These are phyloP conservation scores for Flexamia atlantica DNA, from an alignment of 2,888 invertebrate genomes.

Conservation along the genomic window DNA sequence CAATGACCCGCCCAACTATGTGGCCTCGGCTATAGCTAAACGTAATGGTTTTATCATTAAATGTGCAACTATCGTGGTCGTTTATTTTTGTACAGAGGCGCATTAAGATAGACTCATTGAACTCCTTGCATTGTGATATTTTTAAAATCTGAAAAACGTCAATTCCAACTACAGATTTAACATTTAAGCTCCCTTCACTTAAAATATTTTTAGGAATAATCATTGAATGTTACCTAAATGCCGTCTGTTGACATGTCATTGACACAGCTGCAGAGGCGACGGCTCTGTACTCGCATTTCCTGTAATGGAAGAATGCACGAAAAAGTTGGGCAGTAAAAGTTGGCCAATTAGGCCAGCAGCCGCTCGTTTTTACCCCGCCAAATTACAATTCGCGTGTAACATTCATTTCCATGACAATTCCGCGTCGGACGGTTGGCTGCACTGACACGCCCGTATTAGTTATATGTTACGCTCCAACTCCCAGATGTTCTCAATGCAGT, in stretches of 20 bases:
- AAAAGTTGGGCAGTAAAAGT: slow-evolving; percentile 17
- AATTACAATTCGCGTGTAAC: slow-evolving; percentile 39
- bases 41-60: too few species aligned
- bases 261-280: neutral
- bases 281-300: neutral
- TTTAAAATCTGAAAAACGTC: too few species aligned
- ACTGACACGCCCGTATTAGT: slow-evolving; percentile 47
- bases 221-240: too few species aligned
- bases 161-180: too few species aligned
- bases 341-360: slow-evolving; percentile 31
- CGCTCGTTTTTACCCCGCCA: slow-evolving; percentile 34
- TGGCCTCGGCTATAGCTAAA: too few species aligned
- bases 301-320: neutral
- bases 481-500: slow-evolving; percentile 2
- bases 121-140: too few species aligned
- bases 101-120: too few species aligned
- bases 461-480: slow-evolving; percentile 34
- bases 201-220: too few species aligned
- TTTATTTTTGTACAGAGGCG: too few species aligned
- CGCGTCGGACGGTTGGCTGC: slow-evolving; percentile 40
- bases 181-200: too few species aligned
- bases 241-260: neutral
- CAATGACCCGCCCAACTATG: too few species aligned
- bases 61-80: too few species aligned
- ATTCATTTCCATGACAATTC: slow-evolving; percentile 50